Conservation (phyloP, 2,888 invertebrate species). For the Lasioglossum calceatum region DNA sequence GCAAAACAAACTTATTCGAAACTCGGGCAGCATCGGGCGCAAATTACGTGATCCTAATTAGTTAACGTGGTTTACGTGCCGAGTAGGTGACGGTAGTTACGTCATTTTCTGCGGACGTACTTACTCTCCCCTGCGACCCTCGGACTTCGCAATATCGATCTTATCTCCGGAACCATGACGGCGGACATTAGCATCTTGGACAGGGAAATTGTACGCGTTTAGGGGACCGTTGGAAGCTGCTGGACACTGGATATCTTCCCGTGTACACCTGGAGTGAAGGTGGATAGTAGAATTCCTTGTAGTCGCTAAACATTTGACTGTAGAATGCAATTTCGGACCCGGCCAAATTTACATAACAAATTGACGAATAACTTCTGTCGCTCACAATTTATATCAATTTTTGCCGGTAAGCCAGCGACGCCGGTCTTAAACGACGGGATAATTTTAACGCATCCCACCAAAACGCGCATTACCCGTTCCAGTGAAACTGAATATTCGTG, state of each 20-base stretch:
- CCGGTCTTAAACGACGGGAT: constrained; percentile 12
- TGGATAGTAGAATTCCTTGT: neutral
- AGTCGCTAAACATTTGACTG: neutral
- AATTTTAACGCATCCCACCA: constrained; percentile 49
- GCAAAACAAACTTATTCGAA: constrained; percentile 28
- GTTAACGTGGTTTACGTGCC: constrained; percentile 42
- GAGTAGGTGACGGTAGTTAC: constrained; percentile 39
- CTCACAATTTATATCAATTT: neutral
- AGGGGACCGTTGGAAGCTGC: neutral
- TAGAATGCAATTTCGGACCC: neutral
- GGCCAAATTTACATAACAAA: neutral
- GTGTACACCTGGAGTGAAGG: neutral
- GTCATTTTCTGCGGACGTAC: constrained; percentile 31
- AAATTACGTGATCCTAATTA: constrained; percentile 39
- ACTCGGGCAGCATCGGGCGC: neutral
- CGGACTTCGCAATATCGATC: constrained; percentile 47
- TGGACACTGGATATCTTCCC: neutral
- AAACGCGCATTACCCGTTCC: constrained; percentile 44
- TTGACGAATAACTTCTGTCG: neutral
- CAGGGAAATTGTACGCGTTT: constrained; percentile 27
- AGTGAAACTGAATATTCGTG: constrained; percentile 63
- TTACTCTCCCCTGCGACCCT: constrained; percentile 8
- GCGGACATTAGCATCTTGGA: constrained; percentile 37
- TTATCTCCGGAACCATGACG: constrained; percentile 16
- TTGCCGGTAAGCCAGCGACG: too few relatives aligned